A percentile compares a stretch with the other conserved stretches of the same genome.
Conservation (phyloP, 2,113 vertebrate species). For the Atlantisia rogersi region DNA sequence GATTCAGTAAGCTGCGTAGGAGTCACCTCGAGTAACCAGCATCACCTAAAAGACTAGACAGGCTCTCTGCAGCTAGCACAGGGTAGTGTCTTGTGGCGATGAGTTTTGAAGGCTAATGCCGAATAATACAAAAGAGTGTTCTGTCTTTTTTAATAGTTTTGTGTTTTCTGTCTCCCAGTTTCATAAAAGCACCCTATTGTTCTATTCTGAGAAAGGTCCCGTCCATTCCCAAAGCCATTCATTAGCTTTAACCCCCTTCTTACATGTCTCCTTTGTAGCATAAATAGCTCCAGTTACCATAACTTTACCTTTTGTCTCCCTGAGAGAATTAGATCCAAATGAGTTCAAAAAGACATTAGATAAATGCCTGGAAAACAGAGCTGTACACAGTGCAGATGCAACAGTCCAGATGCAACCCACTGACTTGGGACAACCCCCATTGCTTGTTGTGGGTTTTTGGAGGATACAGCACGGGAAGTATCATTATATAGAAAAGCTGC, state of each 20-base stretch:
- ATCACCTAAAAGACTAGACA: not conserved
- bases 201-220: slow-evolving; percentile 58
- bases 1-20: not conserved
- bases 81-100: not conserved
- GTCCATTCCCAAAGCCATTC: slow-evolving; percentile 53
- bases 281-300: slow-evolving; percentile 51
- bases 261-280: slow-evolving; percentile 34
- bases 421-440: not conserved
- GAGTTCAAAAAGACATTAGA: slow-evolving; percentile 25
- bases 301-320: slow-evolving; percentile 42
- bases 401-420: not conserved
- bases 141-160: slow-evolving; percentile 60
- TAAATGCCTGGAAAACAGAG: slow-evolving; percentile 16
- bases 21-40: not conserved
- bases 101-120: slow-evolving; percentile 25
- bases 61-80: not conserved
- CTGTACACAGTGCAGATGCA: not conserved
- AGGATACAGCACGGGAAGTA: not conserved
- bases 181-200: slow-evolving; percentile 51
- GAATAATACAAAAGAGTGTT: slow-evolving; percentile 31
- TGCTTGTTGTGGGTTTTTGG: not conserved
- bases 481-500: not conserved
- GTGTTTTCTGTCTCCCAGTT: slow-evolving; percentile 47
- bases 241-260: slow-evolving; percentile 41
- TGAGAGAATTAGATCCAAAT: slow-evolving; percentile 42